Evolutionary conservation across 2,888 invertebrate genomes (phyloP).

Genomic region (Neoitamus cyanurus): DNA sequence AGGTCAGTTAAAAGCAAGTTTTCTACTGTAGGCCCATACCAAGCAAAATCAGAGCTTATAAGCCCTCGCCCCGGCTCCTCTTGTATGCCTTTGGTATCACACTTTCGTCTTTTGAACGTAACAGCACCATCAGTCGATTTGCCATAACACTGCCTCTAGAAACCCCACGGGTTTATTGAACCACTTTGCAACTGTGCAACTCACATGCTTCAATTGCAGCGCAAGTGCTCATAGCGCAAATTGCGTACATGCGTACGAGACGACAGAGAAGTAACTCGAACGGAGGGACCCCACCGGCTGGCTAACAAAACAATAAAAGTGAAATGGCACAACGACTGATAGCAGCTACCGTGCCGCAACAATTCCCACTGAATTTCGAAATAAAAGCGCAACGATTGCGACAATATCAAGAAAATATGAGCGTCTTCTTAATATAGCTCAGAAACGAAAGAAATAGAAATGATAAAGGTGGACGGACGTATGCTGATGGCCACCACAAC

Average conservation of each 20-base stretch:
- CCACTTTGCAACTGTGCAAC: background rate
- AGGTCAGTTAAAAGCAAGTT: background rate
- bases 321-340: constrained; percentile 14
- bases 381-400: background rate
- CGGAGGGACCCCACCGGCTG: background rate
- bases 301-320: background rate
- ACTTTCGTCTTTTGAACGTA: background rate
- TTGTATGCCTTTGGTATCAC: background rate
- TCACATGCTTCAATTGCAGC: background rate
- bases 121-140: background rate
- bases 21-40: background rate
- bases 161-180: background rate
- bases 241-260: background rate
- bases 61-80: background rate
- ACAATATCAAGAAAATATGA: background rate
- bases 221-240: background rate
- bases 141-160: background rate
- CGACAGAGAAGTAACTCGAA: background rate
- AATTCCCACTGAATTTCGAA: background rate
- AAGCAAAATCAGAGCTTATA: background rate
- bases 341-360: background rate
- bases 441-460: background rate
- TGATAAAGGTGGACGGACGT: background rate
- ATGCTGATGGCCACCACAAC: background rate
- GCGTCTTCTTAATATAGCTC: background rate